Base-by-base conservation (phyloP, 1,140 invertebrate genomes). In the Drosophila neocordata region DNA sequence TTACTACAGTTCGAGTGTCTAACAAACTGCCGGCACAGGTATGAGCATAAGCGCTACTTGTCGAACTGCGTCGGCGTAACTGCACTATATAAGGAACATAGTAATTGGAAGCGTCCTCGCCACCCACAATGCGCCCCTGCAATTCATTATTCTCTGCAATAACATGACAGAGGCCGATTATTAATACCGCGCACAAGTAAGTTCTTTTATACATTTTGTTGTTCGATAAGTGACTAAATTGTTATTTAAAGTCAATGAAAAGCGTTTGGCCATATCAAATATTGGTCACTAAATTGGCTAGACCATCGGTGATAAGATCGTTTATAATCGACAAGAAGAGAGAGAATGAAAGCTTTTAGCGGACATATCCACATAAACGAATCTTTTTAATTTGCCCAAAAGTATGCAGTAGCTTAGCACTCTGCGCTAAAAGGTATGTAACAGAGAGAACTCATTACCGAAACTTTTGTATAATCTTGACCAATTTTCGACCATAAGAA, bases 1-100 rank as follows among this genome's bases (percentile, higher is more conserved):
- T 94, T 1, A 94, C 15, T 38, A 94, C 83, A 64, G 91, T 93
- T 0, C 71, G 64, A 1, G 56, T 51, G 15, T 83, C 70, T 12
- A 80, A 8, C 5, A 81, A 15, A 37, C 27, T 37, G 1, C 69
- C 73, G 1, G 69, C 74, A 15, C 83, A 88, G 52, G 41, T 73
- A 8, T 81, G 77, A 8, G 71, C 27, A 53, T 83, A 82, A 24
- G 79, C 66, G 31, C 76, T 71, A 0, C 6, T 37, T 4, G 12
- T 22, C 3, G 61, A 75, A 4, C 72, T 72, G n/a, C 73, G 57
- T 5, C 62, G 52, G 24, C 80, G 80, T 31, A 90, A 2, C 2
- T 90, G 90, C 0, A 90, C 72, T 63, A 89, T 79, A 44, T 80
- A 88, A 1, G 83, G 83, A 6, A 67, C 51, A 11, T 51, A 65